Percentiles rank a stretch among this genome's conserved stretches.
Evolutionary conservation across 2,113 vertebrate species (phyloP).

Genomic region (Heloderma charlesbogerti): DNA sequence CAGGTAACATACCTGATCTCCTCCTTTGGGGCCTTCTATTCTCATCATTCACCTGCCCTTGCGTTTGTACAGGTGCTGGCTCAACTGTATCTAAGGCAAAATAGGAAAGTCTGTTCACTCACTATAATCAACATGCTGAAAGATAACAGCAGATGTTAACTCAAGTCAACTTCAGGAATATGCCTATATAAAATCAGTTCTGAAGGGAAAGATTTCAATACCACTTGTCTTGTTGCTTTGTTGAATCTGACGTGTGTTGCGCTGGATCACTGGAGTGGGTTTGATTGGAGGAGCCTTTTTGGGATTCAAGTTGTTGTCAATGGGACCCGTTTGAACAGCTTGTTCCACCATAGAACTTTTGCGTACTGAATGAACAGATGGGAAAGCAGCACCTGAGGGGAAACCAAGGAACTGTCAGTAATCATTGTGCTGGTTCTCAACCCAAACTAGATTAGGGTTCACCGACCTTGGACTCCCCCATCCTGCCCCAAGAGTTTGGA

Average conservation of each 20-base stretch:
- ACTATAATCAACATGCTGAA: constrained; percentile 26
- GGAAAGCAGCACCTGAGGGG: constrained; percentile 80
- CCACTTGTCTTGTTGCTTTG: constrained; percentile 67
- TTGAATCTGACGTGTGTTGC: constrained; percentile 67
- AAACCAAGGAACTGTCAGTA: constrained; percentile 51
- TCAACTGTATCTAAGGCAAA: constrained; percentile 70
- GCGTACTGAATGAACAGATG: constrained; percentile 79
- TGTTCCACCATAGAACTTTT: constrained; percentile 96
- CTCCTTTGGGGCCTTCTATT: constrained; percentile 87
- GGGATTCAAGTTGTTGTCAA: constrained; percentile 77
- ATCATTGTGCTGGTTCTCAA: background rate
- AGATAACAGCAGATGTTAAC: background rate
- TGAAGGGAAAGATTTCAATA: constrained; percentile 18
- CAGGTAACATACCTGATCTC: constrained; percentile 85
- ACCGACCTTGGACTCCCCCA: background rate
- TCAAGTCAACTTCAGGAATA: background rate
- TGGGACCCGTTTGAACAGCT: constrained; percentile 89
- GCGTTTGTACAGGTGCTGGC: constrained; percentile 73
- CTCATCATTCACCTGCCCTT: constrained; percentile 85
- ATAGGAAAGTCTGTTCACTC: constrained; percentile 32
- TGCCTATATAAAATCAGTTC: background rate
- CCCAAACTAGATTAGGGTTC: background rate
- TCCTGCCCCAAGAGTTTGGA: background rate
- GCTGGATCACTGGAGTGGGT: constrained; percentile 70
- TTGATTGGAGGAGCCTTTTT: constrained; percentile 78